Base-by-base conservation (phyloP, 2,797 vertebrate species). In the Ambastaia sidthimunki region DNA sequence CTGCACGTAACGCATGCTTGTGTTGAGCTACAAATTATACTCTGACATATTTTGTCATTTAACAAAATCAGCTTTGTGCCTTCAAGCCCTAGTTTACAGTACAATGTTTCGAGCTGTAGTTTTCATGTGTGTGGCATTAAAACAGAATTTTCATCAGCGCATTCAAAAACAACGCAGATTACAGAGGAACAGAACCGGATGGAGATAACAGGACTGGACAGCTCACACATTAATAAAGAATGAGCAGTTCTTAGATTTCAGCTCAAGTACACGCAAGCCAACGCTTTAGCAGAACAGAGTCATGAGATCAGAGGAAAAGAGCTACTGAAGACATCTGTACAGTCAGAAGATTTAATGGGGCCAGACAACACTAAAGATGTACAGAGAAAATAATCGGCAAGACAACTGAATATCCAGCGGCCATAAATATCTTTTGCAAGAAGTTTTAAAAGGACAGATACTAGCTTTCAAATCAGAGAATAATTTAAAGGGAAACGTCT, bases 171-270 rank as follows among this genome's bases (percentile, higher is more conserved):
- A 55, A 21, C 11, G 19, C 5, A 25, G 57, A 60, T 60, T 25
- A 25, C 23, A 60, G 57, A 5, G 12, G 55, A 59, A 59, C 57
- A 28, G 57, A 28, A 60, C 11, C 25, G 55, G 21, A 59, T 13
- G 23, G 57, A 60, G 23, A 60, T 25, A 25, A 60, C 12, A 25
- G 23, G 57, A 28, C 25, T 60, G 10, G 57, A 60, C 21, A 66
- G 37, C 65, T 13, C 50, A 74, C 65, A 44, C 67, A 78, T 83
- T 21, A 80, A 83, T 83, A 78, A 83, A 70, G 44, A 70, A 76
- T 83, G 82, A 77, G 77, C 11, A 16, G 13, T 10, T 66, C 28
- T 57, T 71, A 28, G 25, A 34, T 76, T 74, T 65, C 68, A 82
- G 81, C 78, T 71, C 44, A 50, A 50, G 57, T 55, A 68, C 63